phyloP scores from a whole-genome alignment of 2,797 vertebrate species.

The Diplodus puntazzo region DNA sequence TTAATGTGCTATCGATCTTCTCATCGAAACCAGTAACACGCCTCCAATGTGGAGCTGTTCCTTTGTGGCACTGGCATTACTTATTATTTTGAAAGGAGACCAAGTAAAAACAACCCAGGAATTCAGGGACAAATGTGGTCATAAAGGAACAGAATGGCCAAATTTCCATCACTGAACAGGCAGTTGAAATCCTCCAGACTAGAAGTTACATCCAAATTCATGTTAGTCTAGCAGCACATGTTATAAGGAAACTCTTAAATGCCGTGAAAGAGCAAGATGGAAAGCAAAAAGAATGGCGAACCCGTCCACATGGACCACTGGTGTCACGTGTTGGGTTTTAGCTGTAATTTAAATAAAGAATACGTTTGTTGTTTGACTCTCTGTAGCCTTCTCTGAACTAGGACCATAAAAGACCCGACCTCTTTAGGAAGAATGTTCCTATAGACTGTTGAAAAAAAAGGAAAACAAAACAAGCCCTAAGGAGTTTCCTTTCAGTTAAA shows the following conservation, averaged over 20 bases:
- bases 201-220: slow-evolving; percentile 36
- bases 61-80: slow-evolving; percentile 7
- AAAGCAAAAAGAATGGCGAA: slow-evolving; percentile 1
- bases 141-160: slow-evolving; percentile 43
- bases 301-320: slow-evolving; percentile 3
- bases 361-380: slow-evolving; percentile 18
- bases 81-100: slow-evolving; percentile 33
- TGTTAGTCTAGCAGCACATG: slow-evolving; percentile 44
- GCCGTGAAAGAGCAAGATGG: neutral
- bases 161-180: slow-evolving; percentile 47
- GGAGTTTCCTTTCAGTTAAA: slow-evolving; percentile 79
- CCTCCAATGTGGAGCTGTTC: neutral
- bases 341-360: neutral
- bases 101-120: slow-evolving; percentile 37
- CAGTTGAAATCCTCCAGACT: slow-evolving; percentile 41
- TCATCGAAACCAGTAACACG: neutral
- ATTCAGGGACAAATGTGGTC: slow-evolving; percentile 43
- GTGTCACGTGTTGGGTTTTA: slow-evolving; percentile 6
- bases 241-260: slow-evolving; percentile 27
- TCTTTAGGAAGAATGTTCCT: slow-evolving; percentile 68
- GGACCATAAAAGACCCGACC: slow-evolving; percentile 18
- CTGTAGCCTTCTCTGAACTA: slow-evolving; percentile 10
- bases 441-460: slow-evolving; percentile 42
- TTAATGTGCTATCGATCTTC: too few species aligned
- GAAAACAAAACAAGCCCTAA: slow-evolving; percentile 69